Evolutionary conservation across 2,888 invertebrate genomes (phyloP), one percentile per base, ranked within the genome.

Genomic region (Byasa hedistus): DNA sequence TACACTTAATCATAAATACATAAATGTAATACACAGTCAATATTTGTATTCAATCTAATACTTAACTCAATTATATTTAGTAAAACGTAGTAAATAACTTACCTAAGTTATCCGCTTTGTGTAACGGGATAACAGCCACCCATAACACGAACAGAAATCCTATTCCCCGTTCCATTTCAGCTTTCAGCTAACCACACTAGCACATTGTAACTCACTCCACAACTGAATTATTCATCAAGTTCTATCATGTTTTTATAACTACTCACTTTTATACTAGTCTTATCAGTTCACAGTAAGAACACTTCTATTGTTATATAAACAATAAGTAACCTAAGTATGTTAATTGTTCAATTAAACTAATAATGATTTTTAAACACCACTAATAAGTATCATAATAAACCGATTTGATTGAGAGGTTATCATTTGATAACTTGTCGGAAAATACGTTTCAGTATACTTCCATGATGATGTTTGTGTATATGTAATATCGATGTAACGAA

Each of bases 101-200:
- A 91, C 91, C 91, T 59, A 91, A 83, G 75, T 91, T 91, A 78
- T 91, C 91, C 69, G 91, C 91, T 70, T 86, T 80, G 71, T 88
- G 86, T 64, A 87, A 72, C 23, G 90, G 90, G 69, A 90, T 86
- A 69, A 85, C 79, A 64, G 87, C 84, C 57, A 89, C 82, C 87
- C 89, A 91, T 60, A 91, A 79, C 73, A 88, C 76, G 48, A 86
- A 80, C 60, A 88, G 75, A 36, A 89, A 75, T 57, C 85, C 83
- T 58, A 84, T 77, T 72, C 76, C 81, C 68, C 80, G 77, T 76
- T 81, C 82, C 90, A 91, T 91, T 64, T 69, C 71, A 64, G 64
- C 52, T 62, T 56, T 64, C 66, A 71, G 54, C 55, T 54, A 23
- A 64, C 51, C 62, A 39, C 66, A 67, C 65, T 59, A 63, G 22